Conservation (phyloP, 1,140 invertebrate genomes). For the Drosophila biarmipes region DNA sequence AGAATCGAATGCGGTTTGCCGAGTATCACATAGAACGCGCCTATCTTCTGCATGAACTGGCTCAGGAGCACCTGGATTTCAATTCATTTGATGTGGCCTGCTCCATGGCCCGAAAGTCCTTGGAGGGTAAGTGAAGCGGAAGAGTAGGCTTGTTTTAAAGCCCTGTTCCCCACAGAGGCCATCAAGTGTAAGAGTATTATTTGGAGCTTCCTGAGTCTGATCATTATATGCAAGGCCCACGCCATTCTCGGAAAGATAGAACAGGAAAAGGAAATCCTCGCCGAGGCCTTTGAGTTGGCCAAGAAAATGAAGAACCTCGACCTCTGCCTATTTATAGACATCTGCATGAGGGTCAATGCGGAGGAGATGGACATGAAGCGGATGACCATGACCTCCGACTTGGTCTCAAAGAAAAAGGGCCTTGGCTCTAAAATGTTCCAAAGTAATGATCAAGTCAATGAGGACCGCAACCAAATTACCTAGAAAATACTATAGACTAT, state of each 20-base stretch:
- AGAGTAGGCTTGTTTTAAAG: too few relatives aligned
- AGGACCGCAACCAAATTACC: constrained; percentile 7
- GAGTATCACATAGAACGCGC: constrained; percentile 67
- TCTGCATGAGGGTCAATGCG: constrained; percentile 54
- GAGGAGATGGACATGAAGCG: constrained; percentile 62
- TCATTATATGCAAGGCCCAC: constrained; percentile 68
- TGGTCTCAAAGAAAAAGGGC: background rate
- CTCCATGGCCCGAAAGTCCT: constrained; percentile 54
- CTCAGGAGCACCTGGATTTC: constrained; percentile 56
- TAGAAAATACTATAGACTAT: background rate
- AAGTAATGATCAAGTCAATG: background rate
- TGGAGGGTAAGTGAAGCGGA: constrained; percentile 42
- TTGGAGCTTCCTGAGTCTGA: constrained; percentile 62
- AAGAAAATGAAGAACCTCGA: constrained; percentile 55
- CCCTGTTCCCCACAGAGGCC: constrained; percentile 36
- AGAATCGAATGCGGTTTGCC: constrained; percentile 65
- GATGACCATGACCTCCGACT: background rate
- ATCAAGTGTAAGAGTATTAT: constrained; percentile 47
- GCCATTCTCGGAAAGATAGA: constrained; percentile 66
- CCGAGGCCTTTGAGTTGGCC: constrained; percentile 40
- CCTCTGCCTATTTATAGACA: constrained; percentile 61
- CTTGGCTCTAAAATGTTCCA: background rate
- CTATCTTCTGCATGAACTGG: constrained; percentile 73
- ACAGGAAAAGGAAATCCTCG: constrained; percentile 40
- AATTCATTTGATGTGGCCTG: constrained; percentile 66